Evolutionary conservation across 2,797 vertebrate genomes (phyloP), one percentile per base, ranked within the genome.

Genomic region (Parauchenoglanis ngamensis): DNA sequence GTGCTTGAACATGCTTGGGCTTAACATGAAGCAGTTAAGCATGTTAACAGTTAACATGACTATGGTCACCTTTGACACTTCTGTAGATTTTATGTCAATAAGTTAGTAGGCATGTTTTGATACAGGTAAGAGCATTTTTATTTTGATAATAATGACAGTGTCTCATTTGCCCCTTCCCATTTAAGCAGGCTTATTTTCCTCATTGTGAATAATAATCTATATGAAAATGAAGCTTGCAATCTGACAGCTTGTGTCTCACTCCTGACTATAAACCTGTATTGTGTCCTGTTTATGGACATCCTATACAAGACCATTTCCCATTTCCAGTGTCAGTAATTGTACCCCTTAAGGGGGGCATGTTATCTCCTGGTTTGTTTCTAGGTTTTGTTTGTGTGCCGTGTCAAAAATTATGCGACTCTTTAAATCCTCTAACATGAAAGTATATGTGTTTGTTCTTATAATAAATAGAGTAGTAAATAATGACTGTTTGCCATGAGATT

Each of bases 281-380:
- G 1, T 40, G 35, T 40, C 8, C 35, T 72, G 68, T 21, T 72
- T 44, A 23, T 72, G 68, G 68, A 72, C 68, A 70, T 21, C 31
- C 7, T 10, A 40, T 13, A 70, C 15, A 31, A 6, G 2, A 67
- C 63, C 4, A 31, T n/a, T 72, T 23, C 6, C 35, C 40, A 12
- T 2, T 44, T 73, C 21, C 7, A 44, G n/a, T 44, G 19, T 23
- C 68, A 72, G 68, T 72, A 72, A 72, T 44, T 72, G 17, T 72
- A 23, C 8, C 78, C 31, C 81, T 83, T 87, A 46, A 17, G 56
- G 67, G 56, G 73, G 73, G n/a, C 73, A 75, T 35, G 1, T 87
- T 87, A 88, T 57, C 25, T 88, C 46, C 54, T 49, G 46, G 46
- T 49, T 49, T 49, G 46, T 49, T 4, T 49, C 46, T 49, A 54